phyloP scores from a whole-genome alignment of 2,888 invertebrate species.

The Sinelater perroti region DNA sequence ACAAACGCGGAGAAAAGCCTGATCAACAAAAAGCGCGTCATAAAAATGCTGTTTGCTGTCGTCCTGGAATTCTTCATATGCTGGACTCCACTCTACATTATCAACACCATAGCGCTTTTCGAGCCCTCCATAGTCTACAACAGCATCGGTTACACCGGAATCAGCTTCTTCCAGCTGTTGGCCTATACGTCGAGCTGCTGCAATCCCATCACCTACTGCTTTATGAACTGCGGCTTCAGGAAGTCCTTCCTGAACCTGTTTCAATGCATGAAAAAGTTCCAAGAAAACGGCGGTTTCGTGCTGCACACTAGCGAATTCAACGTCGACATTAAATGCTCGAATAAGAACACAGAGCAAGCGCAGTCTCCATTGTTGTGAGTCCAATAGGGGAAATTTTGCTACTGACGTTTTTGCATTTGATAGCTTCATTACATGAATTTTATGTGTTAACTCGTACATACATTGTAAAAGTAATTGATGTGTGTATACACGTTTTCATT shows the following conservation, averaged over 20 bases:
- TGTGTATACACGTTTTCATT: no score
- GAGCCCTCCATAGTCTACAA: slow-evolving; percentile 62
- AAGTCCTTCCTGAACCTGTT: slow-evolving; percentile 69
- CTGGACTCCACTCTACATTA: slow-evolving; percentile 72
- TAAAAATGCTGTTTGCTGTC: slow-evolving; percentile 73
- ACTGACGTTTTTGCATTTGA: no score
- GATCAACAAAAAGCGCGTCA: slow-evolving; percentile 63
- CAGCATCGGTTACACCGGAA: slow-evolving; percentile 61
- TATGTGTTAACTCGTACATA: no score
- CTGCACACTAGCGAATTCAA: slow-evolving; percentile 52
- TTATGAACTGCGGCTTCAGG: slow-evolving; percentile 74
- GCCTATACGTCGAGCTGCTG: slow-evolving; percentile 71
- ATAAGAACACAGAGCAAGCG: slow-evolving; percentile 44
- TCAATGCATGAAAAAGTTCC: slow-evolving; percentile 59
- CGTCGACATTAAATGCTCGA: slow-evolving; percentile 52
- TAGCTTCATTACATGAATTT: no score
- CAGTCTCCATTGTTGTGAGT: slow-evolving; percentile 33
- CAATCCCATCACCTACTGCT: slow-evolving; percentile 76
- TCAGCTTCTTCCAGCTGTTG: slow-evolving; percentile 66
- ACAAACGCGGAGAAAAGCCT: slow-evolving; percentile 63
- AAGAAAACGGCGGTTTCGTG: slow-evolving; percentile 44
- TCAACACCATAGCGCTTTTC: slow-evolving; percentile 67
- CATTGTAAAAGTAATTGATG: no score
- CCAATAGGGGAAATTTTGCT: no score
- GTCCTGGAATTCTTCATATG: slow-evolving; percentile 77